These are phyloP conservation scores for Phytoseiulus persimilis DNA, from an alignment of 2,888 invertebrate species.

Conservation along the genomic window DNA sequence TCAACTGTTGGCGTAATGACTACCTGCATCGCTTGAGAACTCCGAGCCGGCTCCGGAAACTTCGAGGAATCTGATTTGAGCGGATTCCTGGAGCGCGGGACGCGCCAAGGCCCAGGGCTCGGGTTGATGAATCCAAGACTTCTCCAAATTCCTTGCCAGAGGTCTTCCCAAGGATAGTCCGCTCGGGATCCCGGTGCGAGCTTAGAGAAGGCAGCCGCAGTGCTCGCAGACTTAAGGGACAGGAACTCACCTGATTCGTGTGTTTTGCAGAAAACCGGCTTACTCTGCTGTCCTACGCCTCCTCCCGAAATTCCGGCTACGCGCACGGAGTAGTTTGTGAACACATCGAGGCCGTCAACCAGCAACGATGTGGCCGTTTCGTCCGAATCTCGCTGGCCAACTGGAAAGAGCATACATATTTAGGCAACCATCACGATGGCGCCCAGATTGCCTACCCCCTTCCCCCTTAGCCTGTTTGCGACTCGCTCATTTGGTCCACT, in stretches of 20 bases:
- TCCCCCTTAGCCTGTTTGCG: neutral
- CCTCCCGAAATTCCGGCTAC: constrained; percentile 87
- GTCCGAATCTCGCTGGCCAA: constrained; percentile 27
- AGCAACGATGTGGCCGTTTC: constrained; percentile 8
- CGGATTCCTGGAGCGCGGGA: too few species aligned
- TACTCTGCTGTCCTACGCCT: constrained; percentile 82
- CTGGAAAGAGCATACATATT: neutral
- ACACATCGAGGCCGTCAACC: constrained; percentile 49
- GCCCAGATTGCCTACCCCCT: neutral
- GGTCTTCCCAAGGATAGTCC: too few species aligned
- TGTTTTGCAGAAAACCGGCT: constrained; percentile 81
- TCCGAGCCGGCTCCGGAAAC: too few species aligned
- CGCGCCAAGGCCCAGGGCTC: too few species aligned
- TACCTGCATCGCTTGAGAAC: too few species aligned
- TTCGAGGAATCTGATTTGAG: too few species aligned
- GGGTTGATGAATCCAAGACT: too few species aligned
- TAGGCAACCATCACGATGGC: neutral
- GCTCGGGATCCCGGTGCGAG: too few species aligned
- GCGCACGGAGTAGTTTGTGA: constrained; percentile 93
- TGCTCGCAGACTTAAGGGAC: too few species aligned
- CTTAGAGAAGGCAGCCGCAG: too few species aligned
- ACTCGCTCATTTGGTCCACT: neutral
- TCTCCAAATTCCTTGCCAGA: too few species aligned
- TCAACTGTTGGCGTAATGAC: too few species aligned
- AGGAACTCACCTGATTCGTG: constrained; percentile 74